Conservation (phyloP, 2,797 vertebrate genomes). For the Fistularia tabacaria region DNA sequence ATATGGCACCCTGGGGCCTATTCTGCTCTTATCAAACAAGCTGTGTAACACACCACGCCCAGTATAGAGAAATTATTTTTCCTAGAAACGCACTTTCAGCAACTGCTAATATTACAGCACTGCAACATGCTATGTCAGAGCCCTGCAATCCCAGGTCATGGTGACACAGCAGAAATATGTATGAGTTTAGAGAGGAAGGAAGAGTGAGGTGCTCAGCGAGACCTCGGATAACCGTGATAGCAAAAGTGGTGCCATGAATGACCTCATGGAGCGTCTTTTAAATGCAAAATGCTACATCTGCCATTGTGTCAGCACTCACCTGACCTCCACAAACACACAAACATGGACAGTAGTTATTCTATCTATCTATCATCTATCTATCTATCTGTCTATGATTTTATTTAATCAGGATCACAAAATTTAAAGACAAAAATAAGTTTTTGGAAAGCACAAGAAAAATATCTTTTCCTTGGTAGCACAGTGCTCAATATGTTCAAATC, state of each 20-base stretch:
- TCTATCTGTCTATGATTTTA: too few species aligned
- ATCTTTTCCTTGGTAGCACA: too few species aligned
- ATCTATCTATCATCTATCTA: too few species aligned
- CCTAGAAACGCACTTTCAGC: conserved; percentile 60
- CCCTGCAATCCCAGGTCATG: conserved; percentile 44
- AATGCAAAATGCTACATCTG: conserved; percentile 18
- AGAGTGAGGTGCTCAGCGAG: conserved; percentile 23
- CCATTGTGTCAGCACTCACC: not conserved
- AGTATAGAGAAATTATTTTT: conserved; percentile 46
- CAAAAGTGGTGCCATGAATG: conserved; percentile 35
- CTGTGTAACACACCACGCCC: conserved; percentile 64
- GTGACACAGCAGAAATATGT: conserved; percentile 55
- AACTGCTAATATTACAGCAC: conserved; percentile 35
- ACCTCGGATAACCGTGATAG: conserved; percentile 50
- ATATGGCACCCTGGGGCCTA: conserved; percentile 50
- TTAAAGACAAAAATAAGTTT: too few species aligned
- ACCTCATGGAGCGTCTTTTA: conserved; percentile 40
- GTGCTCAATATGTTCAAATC: too few species aligned
- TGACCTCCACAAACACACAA: not conserved
- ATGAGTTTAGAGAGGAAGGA: conserved; percentile 2
- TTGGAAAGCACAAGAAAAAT: too few species aligned
- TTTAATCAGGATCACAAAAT: too few species aligned
- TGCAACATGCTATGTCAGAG: conserved; percentile 46
- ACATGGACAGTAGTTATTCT: too few species aligned
- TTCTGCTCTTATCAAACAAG: conserved; percentile 58